These are phyloP conservation scores for Drosophila nigritarsus DNA, from an alignment of 2,888 invertebrate genomes.

Conservation along the genomic window DNA sequence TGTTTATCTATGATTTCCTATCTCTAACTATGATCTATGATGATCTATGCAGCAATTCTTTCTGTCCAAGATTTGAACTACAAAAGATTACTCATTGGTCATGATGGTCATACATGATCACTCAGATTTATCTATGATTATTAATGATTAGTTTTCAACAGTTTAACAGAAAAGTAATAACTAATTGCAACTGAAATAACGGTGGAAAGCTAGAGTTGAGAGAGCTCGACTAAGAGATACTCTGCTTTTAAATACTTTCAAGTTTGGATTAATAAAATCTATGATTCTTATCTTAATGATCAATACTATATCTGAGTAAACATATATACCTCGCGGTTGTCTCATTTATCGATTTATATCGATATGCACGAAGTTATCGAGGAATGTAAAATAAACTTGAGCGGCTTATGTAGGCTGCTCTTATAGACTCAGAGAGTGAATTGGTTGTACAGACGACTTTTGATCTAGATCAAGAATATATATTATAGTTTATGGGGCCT, in stretches of 20 bases:
- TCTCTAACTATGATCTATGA: too few species aligned
- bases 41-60: constrained; percentile 17
- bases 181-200: not conserved
- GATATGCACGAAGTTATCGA: too few species aligned
- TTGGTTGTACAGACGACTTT: not conserved
- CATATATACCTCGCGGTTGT: too few species aligned
- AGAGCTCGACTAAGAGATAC: not conserved
- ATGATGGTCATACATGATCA: not conserved
- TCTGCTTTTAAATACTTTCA: too few species aligned
- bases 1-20: too few species aligned
- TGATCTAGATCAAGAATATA: not conserved
- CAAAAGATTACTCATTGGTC: not conserved
- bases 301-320: too few species aligned
- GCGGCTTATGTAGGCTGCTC: too few species aligned
- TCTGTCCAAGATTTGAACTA: constrained; percentile 17
- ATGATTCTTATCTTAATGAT: not conserved
- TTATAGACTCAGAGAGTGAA: not conserved
- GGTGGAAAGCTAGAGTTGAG: not conserved
- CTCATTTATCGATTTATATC: too few species aligned
- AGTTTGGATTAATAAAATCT: not conserved
- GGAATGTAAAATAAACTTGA: too few species aligned
- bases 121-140: not conserved
- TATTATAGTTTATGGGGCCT: not conserved
- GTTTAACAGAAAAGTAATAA: not conserved
- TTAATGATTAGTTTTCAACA: not conserved